Evolutionary conservation across 2,113 vertebrate species (phyloP).

Genomic region (Pelodiscus sinensis): DNA sequence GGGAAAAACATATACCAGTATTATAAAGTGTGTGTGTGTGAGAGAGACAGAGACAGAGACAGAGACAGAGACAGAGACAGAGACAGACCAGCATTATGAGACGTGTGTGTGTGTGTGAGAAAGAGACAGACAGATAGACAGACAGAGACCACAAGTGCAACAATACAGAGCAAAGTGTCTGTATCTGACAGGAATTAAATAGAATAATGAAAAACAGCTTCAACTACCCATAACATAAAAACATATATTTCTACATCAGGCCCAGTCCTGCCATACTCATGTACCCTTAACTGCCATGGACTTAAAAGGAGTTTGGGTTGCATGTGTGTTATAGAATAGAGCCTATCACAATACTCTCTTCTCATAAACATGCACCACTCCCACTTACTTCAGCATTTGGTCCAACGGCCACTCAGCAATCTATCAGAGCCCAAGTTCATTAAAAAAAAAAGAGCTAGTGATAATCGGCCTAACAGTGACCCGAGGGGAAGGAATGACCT

Average conservation of each 20-base stretch:
- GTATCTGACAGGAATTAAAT: not conserved
- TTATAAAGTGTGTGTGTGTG: not conserved
- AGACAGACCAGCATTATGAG: no score
- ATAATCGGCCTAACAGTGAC: not conserved
- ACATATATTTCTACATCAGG: not conserved
- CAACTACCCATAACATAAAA: not conserved
- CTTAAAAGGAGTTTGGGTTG: not conserved
- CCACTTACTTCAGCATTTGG: not conserved
- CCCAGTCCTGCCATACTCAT: accelerated
- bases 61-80: no score
- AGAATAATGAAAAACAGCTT: not conserved
- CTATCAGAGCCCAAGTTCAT: not conserved
- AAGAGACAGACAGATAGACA: no score
- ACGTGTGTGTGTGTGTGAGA: no score
- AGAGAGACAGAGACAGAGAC: no score
- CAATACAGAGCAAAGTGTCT: not conserved
- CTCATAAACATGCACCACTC: not conserved
- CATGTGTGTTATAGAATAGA: accelerated
- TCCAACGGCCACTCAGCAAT: not conserved
- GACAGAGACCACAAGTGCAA: not conserved
- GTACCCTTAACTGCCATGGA: not conserved
- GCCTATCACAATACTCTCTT: not conserved
- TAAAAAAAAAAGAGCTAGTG: not conserved
- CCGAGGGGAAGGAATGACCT: accelerated
- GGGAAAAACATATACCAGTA: not conserved